These are phyloP conservation scores for Chlorospingus semifuscus DNA, from an alignment of 2,797 vertebrate species.

Conservation along the genomic window DNA sequence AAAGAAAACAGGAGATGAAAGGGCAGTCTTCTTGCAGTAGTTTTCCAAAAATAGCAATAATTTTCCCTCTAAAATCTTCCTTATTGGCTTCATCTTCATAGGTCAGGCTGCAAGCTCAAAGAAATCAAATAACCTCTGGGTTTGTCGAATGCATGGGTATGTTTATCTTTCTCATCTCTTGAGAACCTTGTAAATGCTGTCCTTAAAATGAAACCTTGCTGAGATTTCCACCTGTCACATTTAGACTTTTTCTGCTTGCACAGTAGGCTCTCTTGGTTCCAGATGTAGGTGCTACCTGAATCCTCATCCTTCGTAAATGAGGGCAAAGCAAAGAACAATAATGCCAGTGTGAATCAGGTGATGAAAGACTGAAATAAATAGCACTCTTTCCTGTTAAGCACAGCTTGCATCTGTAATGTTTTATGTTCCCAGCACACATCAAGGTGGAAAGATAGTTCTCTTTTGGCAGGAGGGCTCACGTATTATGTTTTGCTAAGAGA, in stretches of 20 bases:
- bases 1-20: conserved; percentile 47
- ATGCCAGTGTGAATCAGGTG: neutral
- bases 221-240: neutral
- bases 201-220: neutral
- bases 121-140: neutral
- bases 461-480: neutral
- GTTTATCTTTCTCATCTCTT: neutral
- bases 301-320: neutral
- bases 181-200: neutral
- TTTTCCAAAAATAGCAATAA: neutral
- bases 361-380: conserved; percentile 13
- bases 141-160: neutral
- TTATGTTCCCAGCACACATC: neutral
- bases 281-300: neutral
- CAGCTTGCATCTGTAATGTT: neutral
- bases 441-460: neutral
- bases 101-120: neutral
- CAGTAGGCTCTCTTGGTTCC: neutral
- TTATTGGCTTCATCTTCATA: neutral
- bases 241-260: neutral
- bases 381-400: neutral
- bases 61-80: neutral
- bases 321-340: neutral
- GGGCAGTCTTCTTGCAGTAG: conserved; percentile 12
- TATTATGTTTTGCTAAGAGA: neutral